phyloP scores from a whole-genome alignment of 2,113 vertebrate genomes.

The Antechinus stuartii region DNA sequence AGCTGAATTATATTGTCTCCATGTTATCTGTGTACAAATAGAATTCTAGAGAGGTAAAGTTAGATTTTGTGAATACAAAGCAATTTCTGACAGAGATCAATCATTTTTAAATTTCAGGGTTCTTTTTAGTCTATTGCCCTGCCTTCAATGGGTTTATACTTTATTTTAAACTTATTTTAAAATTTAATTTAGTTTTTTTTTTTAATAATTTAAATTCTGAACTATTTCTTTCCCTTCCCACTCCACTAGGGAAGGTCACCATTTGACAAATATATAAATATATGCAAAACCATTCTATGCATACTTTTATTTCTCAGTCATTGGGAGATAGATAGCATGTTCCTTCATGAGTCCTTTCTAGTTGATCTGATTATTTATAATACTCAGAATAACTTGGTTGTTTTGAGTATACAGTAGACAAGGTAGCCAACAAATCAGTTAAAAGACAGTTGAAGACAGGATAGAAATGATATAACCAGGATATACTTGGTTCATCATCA shows the following conservation, averaged over 20 bases:
- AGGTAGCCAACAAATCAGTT: neutral
- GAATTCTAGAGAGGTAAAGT: neutral
- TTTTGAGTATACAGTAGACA: neutral
- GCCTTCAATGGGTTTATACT: neutral
- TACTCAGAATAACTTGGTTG: neutral
- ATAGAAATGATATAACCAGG: neutral
- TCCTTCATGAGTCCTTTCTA: neutral
- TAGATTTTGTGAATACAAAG: neutral
- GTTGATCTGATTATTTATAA: neutral
- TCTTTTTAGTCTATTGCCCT: neutral
- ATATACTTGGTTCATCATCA: neutral
- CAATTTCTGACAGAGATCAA: neutral
- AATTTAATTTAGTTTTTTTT: neutral
- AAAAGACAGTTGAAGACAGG: neutral
- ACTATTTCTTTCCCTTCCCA: too few relatives aligned
- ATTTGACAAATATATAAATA: neutral
- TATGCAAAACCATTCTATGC: neutral
- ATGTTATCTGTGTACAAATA: neutral
- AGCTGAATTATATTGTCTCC: neutral
- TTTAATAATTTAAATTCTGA: neutral
- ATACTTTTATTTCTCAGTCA: neutral
- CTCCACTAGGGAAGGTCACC: too few relatives aligned
- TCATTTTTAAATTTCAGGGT: neutral
- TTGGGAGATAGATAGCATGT: neutral
- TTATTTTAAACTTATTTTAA: neutral